Evolutionary conservation across 2,888 invertebrate species (phyloP), one percentile per base, ranked within the genome.

Genomic region (Drosophila koepferae): DNA sequence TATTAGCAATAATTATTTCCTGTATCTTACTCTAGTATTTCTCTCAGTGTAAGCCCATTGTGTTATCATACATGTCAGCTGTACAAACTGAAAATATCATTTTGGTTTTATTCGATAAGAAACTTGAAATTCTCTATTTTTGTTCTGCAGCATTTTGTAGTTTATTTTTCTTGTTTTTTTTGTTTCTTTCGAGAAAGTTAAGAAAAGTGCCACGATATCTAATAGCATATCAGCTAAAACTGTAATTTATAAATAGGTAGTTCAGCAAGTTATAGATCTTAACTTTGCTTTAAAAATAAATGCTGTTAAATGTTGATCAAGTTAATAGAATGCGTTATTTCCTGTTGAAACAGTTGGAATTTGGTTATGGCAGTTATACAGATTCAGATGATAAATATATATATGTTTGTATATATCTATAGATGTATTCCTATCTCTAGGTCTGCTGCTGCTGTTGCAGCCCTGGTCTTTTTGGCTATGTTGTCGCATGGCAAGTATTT

Each of bases 401-500:
- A 6, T 31, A 23, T 16, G 3, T 23, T 8, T 23, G 5, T 46
- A 7, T 23, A 7, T 46, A 2, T 46, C 2, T 23, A 5, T 20
- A 20, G 2, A 40, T 40, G 6, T 34, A 34, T 34, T 34, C n/a
- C 7, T 41, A n/a, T 8, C 16, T 40, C 10, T 16, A 6, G 38
- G 6, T 16, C 16, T 38, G 38, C 14, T 16, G 14, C 18, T 51
- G 38, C 38, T 43, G 56, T 3, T 68, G 81, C 68, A 85, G 67
- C 84, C 84, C 84, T 85, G 88, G 88, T 69, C 59, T 54, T 73
- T 67, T 74, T 69, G 74, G 79, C 80, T 69, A 70, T 77, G 82
- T 90, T 85, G 85, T 90, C 90, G 85, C 85, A 87, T 89, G 89
- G 85, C 90, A 90, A 85, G 85, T 88, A 85, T 85, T 85, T 85